phyloP scores from a whole-genome alignment of 2,113 vertebrate species.

The Lanius ludovicianus region DNA sequence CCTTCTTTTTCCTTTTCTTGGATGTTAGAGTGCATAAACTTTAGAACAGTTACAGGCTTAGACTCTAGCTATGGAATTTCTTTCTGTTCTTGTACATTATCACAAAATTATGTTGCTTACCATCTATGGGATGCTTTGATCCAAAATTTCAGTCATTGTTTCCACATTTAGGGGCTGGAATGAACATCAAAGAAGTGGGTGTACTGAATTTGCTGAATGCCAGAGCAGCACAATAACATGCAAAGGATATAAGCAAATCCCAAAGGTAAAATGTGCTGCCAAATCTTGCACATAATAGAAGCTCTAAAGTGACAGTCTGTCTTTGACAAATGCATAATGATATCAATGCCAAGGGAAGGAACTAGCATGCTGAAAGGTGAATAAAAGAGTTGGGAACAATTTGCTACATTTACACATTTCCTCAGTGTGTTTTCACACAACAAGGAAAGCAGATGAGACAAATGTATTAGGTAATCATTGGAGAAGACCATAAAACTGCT shows the following conservation, averaged over 20 bases:
- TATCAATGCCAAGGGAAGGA: conserved; percentile 82
- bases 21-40: conserved; percentile 6
- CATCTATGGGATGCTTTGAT: conserved; percentile 77
- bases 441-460: conserved; percentile 71
- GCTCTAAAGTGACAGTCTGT: conserved; percentile 77
- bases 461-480: conserved; percentile 66
- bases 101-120: conserved; percentile 65
- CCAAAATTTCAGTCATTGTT: conserved; percentile 83
- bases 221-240: conserved; percentile 79
- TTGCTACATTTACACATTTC: conserved; percentile 76
- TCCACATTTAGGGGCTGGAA: conserved; percentile 82
- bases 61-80: neutral
- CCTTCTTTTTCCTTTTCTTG: conserved; percentile 9
- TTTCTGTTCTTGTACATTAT: conserved; percentile 68
- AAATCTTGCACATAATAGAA: conserved; percentile 82
- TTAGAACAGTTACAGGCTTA: conserved; percentile 36
- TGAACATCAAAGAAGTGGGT: conserved; percentile 80
- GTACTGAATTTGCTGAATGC: conserved; percentile 78
- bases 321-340: conserved; percentile 79
- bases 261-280: conserved; percentile 77
- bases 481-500: conserved; percentile 20
- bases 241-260: conserved; percentile 83
- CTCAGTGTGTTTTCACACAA: conserved; percentile 78
- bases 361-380: conserved; percentile 78
- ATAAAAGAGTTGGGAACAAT: conserved; percentile 78